Base-by-base conservation (phyloP, 2,888 invertebrate species). In the Lathronympha strigana region DNA sequence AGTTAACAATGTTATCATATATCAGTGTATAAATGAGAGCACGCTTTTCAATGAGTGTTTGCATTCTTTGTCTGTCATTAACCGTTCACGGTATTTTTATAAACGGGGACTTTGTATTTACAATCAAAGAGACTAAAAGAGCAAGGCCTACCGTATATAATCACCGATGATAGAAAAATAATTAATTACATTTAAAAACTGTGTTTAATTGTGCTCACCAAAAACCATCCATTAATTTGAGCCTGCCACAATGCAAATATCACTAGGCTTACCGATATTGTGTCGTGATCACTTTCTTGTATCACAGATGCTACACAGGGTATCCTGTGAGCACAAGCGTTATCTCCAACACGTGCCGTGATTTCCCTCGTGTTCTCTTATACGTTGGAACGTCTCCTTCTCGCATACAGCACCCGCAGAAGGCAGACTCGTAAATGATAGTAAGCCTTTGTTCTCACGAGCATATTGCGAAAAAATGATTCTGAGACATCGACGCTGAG, bases 351-450 rank as follows among this genome's bases (percentile, higher is more conserved):
- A 88, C 90, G 86, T 86, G 86, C 86, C 85, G 87, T 83, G 87
- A 84, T 86, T 82, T 78, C 76, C 81, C 84, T 84, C 87, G 90
- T 86, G 89, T 88, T 87, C 79, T 86, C 84, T 87, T 89, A 87
- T 88, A 83, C 79, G 78, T 87, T 84, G 92, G 92, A 93, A 94
- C 93, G 95, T 94, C 94, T 95, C 95, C 95, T 95, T 95, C 95
- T 95, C 95, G 93, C 92, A 93, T 95, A 95, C 95, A 95, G 95
- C 95, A 95, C 93, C 94, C 94, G 95, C 95, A 94, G 95, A 95
- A 95, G 95, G 95, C 93, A 94, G 94, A 93, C 84, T 77, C 82
- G 79, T 88, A 82, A 80, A 78, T 66, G 80, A 87, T 87, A 86
- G 90, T 92, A 93, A 90, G 90, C 92, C 92, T 92, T 88, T 89